Evolutionary conservation across 2,113 vertebrate species (phyloP).

Genomic region (Colistium nudipinnis): DNA sequence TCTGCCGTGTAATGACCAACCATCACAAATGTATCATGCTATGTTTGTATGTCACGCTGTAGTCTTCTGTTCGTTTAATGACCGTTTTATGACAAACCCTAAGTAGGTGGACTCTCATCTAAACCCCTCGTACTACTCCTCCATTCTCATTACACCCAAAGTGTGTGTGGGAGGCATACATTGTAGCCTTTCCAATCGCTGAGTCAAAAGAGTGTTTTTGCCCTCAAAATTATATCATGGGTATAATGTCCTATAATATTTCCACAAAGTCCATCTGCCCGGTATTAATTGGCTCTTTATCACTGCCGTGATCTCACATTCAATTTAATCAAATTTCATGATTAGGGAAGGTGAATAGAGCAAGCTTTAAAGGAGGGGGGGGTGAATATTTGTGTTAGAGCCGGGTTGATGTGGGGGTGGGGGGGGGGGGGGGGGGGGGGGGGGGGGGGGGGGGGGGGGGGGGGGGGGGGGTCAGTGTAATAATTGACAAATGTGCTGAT

Average conservation of each 20-base stretch:
- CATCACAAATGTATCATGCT: constrained; percentile 21
- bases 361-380: constrained; percentile 41
- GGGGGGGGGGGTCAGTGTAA: constrained; percentile 24
- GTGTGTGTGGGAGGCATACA: constrained; percentile 54
- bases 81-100: constrained; percentile 42
- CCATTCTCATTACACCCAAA: constrained; percentile 52
- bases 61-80: constrained; percentile 58
- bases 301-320: constrained; percentile 55
- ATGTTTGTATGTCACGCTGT: constrained; percentile 29
- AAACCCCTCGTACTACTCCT: constrained; percentile 33
- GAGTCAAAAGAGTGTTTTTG: constrained; percentile 46
- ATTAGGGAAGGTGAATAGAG: constrained; percentile 48
- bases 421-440: neutral
- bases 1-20: constrained; percentile 30
- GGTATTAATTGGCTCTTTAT: constrained; percentile 65
- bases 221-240: constrained; percentile 63
- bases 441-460: neutral
- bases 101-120: constrained; percentile 55
- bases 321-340: constrained; percentile 68
- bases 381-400: constrained; percentile 1
- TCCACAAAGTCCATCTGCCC: constrained; percentile 58
- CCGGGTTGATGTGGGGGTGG: too few relatives aligned
- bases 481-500: constrained; percentile 65
- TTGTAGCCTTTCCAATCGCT: constrained; percentile 50
- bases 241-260: constrained; percentile 59